Base-by-base conservation (phyloP, 2,113 vertebrate species). In the Morone saxatilis region DNA sequence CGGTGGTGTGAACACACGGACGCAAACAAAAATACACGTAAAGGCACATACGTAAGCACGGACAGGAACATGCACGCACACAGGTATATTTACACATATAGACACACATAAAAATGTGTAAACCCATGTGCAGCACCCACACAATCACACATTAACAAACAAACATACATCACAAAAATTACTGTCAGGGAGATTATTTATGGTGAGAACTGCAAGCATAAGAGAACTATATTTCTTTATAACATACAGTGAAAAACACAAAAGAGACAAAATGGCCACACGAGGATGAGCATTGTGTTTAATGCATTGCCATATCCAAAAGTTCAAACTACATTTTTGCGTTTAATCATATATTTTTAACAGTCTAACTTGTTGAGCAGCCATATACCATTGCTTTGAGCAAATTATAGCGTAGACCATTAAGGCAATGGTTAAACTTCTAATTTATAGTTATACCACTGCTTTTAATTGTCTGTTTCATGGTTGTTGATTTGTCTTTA, bases 1-100 rank as follows among this genome's bases (percentile, higher is more conserved):
- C 72, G 91, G 89, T 94, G 79, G 94, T 90, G 83, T 77, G 91
- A 72, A 88, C 73, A 74, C 14, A 73, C 0, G 41, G n/a, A 54
- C 22, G 31, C 51, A 53, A 59, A 67, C 22, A 75, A n/a, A 11
- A 25, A 60, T 40, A 51, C 31, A 9, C 20, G 20, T 61, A 51
- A 38, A 62, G 6, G 22, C 10, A 9, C 40, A 72, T 13, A 4
- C 16, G 38, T 1, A 36, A 50, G 43, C 43, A 45, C 43, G 43
- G 25, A 69, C 8, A 19, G 1, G 9, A 11, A 74, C 57, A 59
- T 25, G 16, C 16, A 57, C 5, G 19, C 19, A 22, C 14, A 9
- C 13, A 74, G 10, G 57, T 5, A 74, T n/a, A 38, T 43, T 47
- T 3, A 41, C 73, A 65, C 10, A 59, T 8, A 9, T 13, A 47